Conservation (phyloP, 2,888 invertebrate genomes). For the Plagiodera versicolora region DNA sequence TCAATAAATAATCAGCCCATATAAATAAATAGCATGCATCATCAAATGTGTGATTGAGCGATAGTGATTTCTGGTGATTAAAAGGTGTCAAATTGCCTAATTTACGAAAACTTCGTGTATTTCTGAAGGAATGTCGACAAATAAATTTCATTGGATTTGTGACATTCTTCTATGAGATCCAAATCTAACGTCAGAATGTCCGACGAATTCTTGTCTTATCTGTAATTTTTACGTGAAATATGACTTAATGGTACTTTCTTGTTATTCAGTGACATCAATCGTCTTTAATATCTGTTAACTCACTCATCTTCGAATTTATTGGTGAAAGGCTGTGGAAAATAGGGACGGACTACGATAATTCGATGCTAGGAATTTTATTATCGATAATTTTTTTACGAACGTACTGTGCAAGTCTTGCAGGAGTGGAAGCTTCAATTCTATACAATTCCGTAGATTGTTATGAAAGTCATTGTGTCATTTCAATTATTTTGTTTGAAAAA, state of each 20-base stretch:
- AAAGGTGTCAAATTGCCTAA: background rate
- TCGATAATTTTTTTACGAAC: no score
- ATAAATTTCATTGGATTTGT: background rate
- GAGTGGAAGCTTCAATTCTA: no score
- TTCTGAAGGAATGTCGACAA: background rate
- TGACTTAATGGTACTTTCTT: background rate
- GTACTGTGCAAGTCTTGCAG: no score
- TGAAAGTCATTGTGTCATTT: no score
- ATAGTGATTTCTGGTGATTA: background rate
- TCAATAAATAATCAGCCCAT: no score
- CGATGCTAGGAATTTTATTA: no score
- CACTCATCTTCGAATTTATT: background rate
- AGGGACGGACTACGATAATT: background rate
- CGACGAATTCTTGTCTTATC: background rate
- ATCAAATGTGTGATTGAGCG: background rate
- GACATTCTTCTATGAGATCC: background rate
- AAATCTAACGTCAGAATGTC: background rate
- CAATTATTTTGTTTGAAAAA: no score
- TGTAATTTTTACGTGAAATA: background rate
- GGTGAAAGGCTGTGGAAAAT: background rate
- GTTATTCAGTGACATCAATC: background rate
- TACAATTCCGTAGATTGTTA: no score
- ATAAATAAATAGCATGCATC: no score
- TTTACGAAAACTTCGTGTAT: background rate
- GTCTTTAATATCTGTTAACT: background rate